Conservation (phyloP, 2,797 vertebrate species). For the Synanceia verrucosa region DNA sequence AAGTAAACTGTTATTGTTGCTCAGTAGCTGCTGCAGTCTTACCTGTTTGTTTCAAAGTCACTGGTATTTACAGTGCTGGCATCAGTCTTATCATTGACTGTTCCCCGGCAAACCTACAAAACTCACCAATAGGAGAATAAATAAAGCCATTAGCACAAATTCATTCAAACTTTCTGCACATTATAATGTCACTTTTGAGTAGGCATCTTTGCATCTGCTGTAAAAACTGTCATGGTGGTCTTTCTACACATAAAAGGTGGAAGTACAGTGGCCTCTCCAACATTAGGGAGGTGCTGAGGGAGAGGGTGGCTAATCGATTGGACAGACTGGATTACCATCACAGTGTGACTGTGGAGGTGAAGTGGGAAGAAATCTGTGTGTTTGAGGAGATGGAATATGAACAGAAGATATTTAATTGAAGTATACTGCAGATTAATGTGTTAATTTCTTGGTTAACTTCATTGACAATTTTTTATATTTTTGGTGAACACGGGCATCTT, state of each 20-base stretch:
- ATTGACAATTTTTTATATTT: too few relatives aligned
- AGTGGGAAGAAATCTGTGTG: slow-evolving; percentile 4
- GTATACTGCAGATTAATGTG: background rate
- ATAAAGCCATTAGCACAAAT: slow-evolving; percentile 47
- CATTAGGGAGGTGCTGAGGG: slow-evolving; percentile 49
- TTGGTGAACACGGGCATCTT: too few relatives aligned
- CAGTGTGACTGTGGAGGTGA: slow-evolving; percentile 30
- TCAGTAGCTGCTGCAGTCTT: slow-evolving; percentile 30
- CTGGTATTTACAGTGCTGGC: slow-evolving; percentile 31
- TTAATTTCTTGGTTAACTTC: too few relatives aligned
- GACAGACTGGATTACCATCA: slow-evolving; percentile 67
- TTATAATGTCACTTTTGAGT: slow-evolving; percentile 43
- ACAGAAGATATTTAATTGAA: background rate
- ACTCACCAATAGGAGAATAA: slow-evolving; percentile 20
- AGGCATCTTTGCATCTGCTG: slow-evolving; percentile 21
- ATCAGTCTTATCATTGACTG: slow-evolving; percentile 11
- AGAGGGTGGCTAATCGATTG: slow-evolving; percentile 70
- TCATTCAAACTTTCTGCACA: slow-evolving; percentile 55
- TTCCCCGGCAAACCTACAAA: slow-evolving; percentile 17
- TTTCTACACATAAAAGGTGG: slow-evolving; percentile 69
- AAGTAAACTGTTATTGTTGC: slow-evolving; percentile 42
- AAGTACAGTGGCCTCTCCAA: slow-evolving; percentile 45
- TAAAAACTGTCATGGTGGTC: slow-evolving; percentile 24
- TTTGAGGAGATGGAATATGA: background rate
- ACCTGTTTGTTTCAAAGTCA: slow-evolving; percentile 59